Percentiles rank a stretch among this genome's conserved stretches.
phyloP scores from a whole-genome alignment of 2,797 vertebrate genomes.

The Bothrops alternatus region DNA sequence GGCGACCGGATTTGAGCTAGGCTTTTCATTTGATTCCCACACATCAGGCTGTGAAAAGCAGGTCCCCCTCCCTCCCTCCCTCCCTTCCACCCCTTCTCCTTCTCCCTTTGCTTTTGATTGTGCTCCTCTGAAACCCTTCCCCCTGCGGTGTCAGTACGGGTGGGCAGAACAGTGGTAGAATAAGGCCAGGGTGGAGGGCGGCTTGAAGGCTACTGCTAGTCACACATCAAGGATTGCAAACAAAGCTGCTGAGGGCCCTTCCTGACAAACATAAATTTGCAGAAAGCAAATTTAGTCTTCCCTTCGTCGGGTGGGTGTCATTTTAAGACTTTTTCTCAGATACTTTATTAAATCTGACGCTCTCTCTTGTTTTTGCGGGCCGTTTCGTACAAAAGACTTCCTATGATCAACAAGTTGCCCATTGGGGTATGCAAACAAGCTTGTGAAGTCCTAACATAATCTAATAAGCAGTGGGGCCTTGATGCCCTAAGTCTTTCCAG shows the following conservation, averaged over 20 bases:
- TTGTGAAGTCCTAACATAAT: conserved; percentile 68
- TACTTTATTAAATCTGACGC: conserved; percentile 79
- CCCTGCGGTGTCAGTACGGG: conserved; percentile 95
- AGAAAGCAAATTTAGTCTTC: conserved; percentile 86
- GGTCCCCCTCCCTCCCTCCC: conserved; percentile 69
- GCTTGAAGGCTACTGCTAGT: conserved; percentile 86
- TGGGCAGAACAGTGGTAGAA: conserved; percentile 90
- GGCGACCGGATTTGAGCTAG: conserved; percentile 98
- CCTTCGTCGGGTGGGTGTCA: conserved; percentile 74
- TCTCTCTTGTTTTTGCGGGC: conserved; percentile 69
- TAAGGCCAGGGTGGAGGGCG: conserved; percentile 82
- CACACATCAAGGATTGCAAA: conserved; percentile 99
- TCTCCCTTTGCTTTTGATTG: conserved; percentile 97
- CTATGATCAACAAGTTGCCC: conserved; percentile 77
- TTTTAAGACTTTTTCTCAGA: conserved; percentile 75
- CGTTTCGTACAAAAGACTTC: conserved; percentile 67
- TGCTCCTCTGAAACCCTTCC: conserved; percentile 95
- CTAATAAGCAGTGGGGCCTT: conserved; percentile 53
- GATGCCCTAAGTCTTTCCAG: conserved; percentile 48
- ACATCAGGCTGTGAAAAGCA: conserved; percentile 98
- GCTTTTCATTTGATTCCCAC: conserved; percentile 99
- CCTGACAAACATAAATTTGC: conserved; percentile 88
- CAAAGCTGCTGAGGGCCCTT: conserved; percentile 90
- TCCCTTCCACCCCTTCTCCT: conserved; percentile 55
- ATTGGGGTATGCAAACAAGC: conserved; percentile 68